Base-by-base conservation (phyloP, 2,797 vertebrate genomes). In the Chloroceryle inda region DNA sequence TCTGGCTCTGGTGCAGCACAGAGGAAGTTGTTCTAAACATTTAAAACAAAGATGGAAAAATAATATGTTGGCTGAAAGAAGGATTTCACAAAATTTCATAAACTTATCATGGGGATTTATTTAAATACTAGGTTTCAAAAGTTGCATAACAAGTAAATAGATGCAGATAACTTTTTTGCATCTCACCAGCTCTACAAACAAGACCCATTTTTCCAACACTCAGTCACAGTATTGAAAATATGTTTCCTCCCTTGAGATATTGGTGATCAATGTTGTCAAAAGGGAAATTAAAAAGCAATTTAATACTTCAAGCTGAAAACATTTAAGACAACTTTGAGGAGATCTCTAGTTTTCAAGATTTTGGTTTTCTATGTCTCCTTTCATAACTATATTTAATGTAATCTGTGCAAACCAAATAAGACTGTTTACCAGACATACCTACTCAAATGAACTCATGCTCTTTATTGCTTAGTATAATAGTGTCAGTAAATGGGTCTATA, bases 51-150 rank as follows among this genome's bases (percentile, higher is more conserved):
- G 55, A 42, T 80, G 75, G 62, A 79, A 79, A 37, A 72, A 78
- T 40, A 74, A 76, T 59, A 58, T 61, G 13, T 72, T 85, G 74
- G 78, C 86, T 67, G 62, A 84, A 89, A 94, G 71, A 91, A 85
- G 82, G 83, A 85, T 89, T 88, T 73, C 29, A 69, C 42, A 95
- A 75, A 52, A 67, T 72, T 93, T 94, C 42, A 37, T 71, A 80
- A 45, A 75, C 77, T 69, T 45, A 35, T 62, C 67, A 16, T 27
- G 4, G 71, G 78, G 81, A 97, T 96, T 96, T 96, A 95, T 97
- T 85, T 80, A 77, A 90, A 93, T 58, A 50, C 8, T 37, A 74
- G 8, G 40, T 64, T 92, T 74, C 45, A 37, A 37, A 81, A 50
- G 53, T 55, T 80, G 61, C 78, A 38, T 89, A 84, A 87, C 74